A percentile compares a stretch with the other conserved stretches of the same genome.
Conservation (phyloP, 2,888 invertebrate species). For the Sycophila texana region DNA sequence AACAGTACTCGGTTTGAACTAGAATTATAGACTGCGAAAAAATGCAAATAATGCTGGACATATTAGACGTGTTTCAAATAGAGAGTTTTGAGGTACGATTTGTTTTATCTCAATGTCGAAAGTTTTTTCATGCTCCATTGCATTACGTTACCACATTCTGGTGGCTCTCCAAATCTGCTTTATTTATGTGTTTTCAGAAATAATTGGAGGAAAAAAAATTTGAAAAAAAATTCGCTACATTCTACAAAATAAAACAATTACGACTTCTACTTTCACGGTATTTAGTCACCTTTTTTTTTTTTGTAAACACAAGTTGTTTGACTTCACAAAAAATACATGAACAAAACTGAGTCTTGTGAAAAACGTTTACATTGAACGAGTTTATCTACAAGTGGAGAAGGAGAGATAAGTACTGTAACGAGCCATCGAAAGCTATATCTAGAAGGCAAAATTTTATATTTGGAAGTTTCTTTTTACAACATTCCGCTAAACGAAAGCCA, state of each 20-base stretch:
- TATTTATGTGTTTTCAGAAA: conserved; percentile 45
- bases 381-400: conserved; percentile 52
- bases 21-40: conserved; percentile 50
- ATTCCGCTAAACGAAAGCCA: conserved; percentile 55
- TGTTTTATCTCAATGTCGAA: conserved; percentile 50
- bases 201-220: conserved; percentile 38
- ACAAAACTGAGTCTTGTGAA: conserved; percentile 46
- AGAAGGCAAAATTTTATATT: conserved; percentile 45
- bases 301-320: conserved; percentile 1
- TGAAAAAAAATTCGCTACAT: conserved; percentile 47
- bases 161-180: conserved; percentile 73
- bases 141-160: conserved; percentile 73
- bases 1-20: conserved; percentile 65
- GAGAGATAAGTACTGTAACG: conserved; percentile 52
- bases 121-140: conserved; percentile 72
- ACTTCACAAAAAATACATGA: conserved; percentile 33
- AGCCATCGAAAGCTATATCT: conserved; percentile 54
- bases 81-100: conserved; percentile 44
- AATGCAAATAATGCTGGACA: conserved; percentile 55
- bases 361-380: conserved; percentile 45
- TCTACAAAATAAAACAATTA: conserved; percentile 51
- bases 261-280: conserved; percentile 42
- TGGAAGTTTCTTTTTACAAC: conserved; percentile 51
- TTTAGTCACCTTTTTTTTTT: conserved; percentile 8
- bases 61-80: conserved; percentile 47